Percentiles rank a stretch among this genome's conserved stretches.
Evolutionary conservation across 2,797 vertebrate species (phyloP).

Genomic region (Urophycis tenuis): DNA sequence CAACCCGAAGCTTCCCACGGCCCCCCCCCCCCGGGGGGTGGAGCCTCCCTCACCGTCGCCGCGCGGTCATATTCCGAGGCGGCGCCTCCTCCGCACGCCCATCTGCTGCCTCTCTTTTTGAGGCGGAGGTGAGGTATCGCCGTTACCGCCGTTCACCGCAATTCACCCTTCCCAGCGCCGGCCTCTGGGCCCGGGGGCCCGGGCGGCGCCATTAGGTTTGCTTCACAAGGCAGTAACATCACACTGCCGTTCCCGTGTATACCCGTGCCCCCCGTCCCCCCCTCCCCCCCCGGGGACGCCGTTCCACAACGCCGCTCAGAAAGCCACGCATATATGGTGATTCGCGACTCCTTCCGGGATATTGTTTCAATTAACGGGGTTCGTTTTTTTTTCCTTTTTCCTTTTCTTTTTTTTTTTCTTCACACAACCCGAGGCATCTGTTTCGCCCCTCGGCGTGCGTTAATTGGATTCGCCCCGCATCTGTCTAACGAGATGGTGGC

Average conservation of each 20-base stretch:
- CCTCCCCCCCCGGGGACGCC: conserved; percentile 39
- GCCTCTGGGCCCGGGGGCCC: too few relatives aligned
- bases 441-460: conserved; percentile 28
- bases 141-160: neutral
- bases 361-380: conserved; percentile 22
- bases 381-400: conserved; percentile 16
- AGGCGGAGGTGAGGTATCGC: conserved; percentile 26
- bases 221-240: conserved; percentile 23
- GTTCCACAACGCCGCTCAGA: conserved; percentile 42
- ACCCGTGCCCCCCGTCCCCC: too few relatives aligned
- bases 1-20: conserved; percentile 48
- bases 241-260: conserved; percentile 30
- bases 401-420: neutral
- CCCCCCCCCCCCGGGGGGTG: conserved; percentile 8
- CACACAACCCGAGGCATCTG: conserved; percentile 18
- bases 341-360: conserved; percentile 32
- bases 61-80: neutral
- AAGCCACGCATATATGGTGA: conserved; percentile 31
- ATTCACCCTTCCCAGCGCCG: neutral
- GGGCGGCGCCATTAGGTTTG: conserved; percentile 34
- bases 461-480: conserved; percentile 17
- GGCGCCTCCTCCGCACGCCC: too few relatives aligned
- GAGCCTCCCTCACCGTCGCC: conserved; percentile 13
- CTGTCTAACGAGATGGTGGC: conserved; percentile 15
- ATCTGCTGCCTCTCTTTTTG: conserved; percentile 27